Evolutionary conservation across 2,888 invertebrate species (phyloP).

Genomic region (Coremacera marginata): DNA sequence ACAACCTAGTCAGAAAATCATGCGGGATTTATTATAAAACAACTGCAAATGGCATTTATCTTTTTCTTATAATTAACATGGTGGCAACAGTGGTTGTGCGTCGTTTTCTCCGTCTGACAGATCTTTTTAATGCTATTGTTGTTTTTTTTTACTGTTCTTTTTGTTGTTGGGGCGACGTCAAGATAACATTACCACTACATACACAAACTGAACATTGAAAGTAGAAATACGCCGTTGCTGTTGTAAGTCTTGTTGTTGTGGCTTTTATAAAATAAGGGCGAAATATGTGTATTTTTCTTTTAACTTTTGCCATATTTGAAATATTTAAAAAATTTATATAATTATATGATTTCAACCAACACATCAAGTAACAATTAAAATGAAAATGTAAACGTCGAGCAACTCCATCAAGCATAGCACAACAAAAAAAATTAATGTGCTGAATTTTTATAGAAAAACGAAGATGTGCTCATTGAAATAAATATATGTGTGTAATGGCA

Average conservation of each 20-base stretch:
- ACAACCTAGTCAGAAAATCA: too few relatives aligned
- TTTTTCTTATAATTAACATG: not conserved
- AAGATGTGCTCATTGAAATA: too few relatives aligned
- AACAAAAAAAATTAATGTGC: too few relatives aligned
- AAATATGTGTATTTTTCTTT: constrained; percentile 12
- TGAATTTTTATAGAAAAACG: too few relatives aligned
- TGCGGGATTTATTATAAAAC: too few relatives aligned
- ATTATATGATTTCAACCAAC: too few relatives aligned
- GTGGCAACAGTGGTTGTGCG: not conserved
- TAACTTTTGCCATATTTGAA: constrained; percentile 6
- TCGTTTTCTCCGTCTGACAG: constrained; percentile 13
- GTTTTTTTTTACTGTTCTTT: not conserved
- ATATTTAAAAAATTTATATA: too few relatives aligned
- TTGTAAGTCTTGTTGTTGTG: not conserved
- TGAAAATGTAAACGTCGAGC: too few relatives aligned
- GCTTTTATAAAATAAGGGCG: not conserved
- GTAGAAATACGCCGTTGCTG: constrained; percentile 10
- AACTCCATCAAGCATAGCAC: too few relatives aligned
- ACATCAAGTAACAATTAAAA: too few relatives aligned
- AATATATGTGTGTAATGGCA: too few relatives aligned
- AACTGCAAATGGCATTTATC: too few relatives aligned
- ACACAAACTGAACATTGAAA: not conserved
- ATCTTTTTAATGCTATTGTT: not conserved
- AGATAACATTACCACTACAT: not conserved
- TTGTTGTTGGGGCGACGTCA: not conserved